Base-by-base conservation (phyloP, 1,140 invertebrate species). In the Sitophilus oryzae region DNA sequence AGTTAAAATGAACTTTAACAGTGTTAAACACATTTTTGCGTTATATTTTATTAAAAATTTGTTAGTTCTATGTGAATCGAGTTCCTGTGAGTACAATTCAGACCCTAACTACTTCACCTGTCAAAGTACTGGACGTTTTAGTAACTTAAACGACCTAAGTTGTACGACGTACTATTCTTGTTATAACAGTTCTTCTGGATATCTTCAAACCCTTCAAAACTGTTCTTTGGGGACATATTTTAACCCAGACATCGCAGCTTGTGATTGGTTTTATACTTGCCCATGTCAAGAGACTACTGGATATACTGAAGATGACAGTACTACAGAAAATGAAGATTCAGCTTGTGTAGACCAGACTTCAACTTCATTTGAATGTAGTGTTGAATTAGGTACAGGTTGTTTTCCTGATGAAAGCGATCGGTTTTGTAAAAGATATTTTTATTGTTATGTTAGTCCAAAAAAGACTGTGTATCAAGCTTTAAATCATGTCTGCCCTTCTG, bases 31-130 rank as follows among this genome's bases (percentile, higher is more conserved):
- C n/a, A n/a, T n/a, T n/a, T n/a, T n/a, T n/a, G n/a, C n/a, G n/a
- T n/a, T n/a, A n/a, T n/a, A n/a, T n/a, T n/a, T n/a, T n/a, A n/a
- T n/a, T n/a, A n/a, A n/a, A n/a, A n/a, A n/a, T n/a, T n/a, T n/a
- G n/a, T n/a, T n/a, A n/a, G n/a, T n/a, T n/a, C n/a, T n/a, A n/a
- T n/a, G n/a, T n/a, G n/a, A n/a, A n/a, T n/a, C n/a, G n/a, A n/a
- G n/a, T n/a, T n/a, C n/a, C n/a, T 46, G 44, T 10, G 11, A 30
- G 11, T 46, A 46, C 44, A 35, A 46, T 10, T 6, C 44, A 46
- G 30, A 46, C n/a, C n/a, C 44, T 1, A 10, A 46, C 2, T 46
- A 46, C 23, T 46, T 46, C 21, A 46, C 10, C 44, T 46, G 44
- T 20, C 4, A 20, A 1, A 1, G 30, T 25, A 16, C n/a, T 11